Conservation (phyloP, 53 echinoderm and acorn worm species). For the Holothuria scabra region DNA sequence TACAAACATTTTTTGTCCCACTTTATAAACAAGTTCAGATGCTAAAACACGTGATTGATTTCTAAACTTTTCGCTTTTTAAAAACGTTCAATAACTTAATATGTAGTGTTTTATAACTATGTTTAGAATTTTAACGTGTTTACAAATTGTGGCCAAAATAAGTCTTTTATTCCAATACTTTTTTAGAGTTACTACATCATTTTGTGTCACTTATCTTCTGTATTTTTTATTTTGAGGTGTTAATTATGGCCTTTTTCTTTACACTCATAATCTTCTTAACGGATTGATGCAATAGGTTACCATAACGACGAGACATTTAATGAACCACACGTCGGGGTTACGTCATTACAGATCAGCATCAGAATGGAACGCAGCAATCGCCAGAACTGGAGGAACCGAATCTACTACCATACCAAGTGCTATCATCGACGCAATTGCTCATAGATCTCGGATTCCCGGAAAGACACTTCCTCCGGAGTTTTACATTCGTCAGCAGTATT, state of each 20-base stretch:
- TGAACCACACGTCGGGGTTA: constrained; percentile 24
- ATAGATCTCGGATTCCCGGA: background rate
- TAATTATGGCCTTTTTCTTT: background rate
- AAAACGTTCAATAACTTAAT: too few relatives aligned
- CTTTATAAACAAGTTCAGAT: too few relatives aligned
- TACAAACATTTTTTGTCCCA: too few relatives aligned
- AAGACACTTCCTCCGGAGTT: constrained; percentile 7
- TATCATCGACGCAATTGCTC: background rate
- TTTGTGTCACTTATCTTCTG: too few relatives aligned
- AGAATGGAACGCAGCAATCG: background rate
- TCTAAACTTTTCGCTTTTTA: too few relatives aligned
- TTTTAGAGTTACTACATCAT: too few relatives aligned
- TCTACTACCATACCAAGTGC: background rate
- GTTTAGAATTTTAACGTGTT: too few relatives aligned
- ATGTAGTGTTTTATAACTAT: too few relatives aligned
- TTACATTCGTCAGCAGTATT: background rate
- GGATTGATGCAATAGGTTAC: background rate
- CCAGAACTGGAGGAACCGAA: background rate
- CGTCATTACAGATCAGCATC: constrained; percentile 13
- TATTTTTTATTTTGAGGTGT: background rate
- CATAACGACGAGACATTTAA: constrained; percentile 19
- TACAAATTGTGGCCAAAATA: too few relatives aligned
- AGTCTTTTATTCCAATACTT: too few relatives aligned
- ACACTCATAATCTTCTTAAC: background rate
- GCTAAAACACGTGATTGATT: too few relatives aligned